Base-by-base conservation (phyloP, 2,797 vertebrate species). In the Artibeus lituratus region DNA sequence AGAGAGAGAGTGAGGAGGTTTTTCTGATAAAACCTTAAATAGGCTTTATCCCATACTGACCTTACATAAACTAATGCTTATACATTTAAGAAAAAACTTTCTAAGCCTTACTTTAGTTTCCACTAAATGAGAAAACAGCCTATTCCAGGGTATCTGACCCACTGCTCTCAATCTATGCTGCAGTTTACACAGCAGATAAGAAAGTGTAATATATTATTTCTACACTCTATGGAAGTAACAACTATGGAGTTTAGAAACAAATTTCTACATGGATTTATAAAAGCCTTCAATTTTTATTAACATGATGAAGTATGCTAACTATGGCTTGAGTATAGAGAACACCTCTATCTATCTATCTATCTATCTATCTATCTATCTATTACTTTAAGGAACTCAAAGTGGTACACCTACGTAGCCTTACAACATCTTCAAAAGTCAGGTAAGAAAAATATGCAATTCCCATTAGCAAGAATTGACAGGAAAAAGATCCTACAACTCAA, bases 21-120 rank as follows among this genome's bases (percentile, higher is more conserved):
- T 97, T 94, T 91, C 78, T 91, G 78, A 94, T 94, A 97, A 96
- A 86, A 88, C 39, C 69, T 92, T 78, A 84, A 89, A 76, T 26
- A 72, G 87, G 84, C 22, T 92, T 93, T 47, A 93, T 59, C 78
- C 88, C 94, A 97, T 94, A 69, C 3, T 87, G 42, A 97, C 85
- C 81, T 97, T 97, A 87, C 0, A 95, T 93, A 11, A 47, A 90
- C 35, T 70, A 87, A 94, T 83, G 77, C 35, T 37, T 73, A 92
- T 72, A 44, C 42, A 91, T 19, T 92, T 81, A 94, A 96, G 76
- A 7, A 44, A 76, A 53, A 96, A 73, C 87, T 88, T 76, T 67
- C 73, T 84, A 77, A 95, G 53, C 35, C 78, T 95, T 90, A n/a
- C n/a, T n/a, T n/a, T n/a, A n/a, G n/a, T n/a, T n/a, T n/a, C n/a